These are phyloP conservation scores for Dysdera silvatica DNA, from an alignment of 1,140 invertebrate genomes.

Conservation along the genomic window DNA sequence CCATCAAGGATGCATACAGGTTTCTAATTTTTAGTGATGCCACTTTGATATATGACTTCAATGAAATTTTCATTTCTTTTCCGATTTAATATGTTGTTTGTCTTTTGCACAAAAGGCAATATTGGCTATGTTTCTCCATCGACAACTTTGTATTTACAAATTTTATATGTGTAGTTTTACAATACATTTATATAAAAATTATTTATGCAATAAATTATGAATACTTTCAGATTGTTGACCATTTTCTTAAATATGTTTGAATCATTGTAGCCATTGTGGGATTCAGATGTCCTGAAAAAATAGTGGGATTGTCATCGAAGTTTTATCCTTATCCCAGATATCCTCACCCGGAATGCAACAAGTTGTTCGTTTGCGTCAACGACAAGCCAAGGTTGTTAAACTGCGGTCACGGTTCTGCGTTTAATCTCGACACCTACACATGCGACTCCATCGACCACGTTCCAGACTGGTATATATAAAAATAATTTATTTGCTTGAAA, in stretches of 20 bases:
- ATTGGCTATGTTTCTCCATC: too few relatives aligned
- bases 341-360: conserved; percentile 77
- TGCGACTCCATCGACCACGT: conserved; percentile 82
- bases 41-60: too few relatives aligned
- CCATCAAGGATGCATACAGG: too few relatives aligned
- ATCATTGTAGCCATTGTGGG: conserved; percentile 46
- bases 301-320: conserved; percentile 62
- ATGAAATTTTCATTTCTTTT: too few relatives aligned
- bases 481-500: too few relatives aligned
- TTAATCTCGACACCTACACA: conserved; percentile 69
- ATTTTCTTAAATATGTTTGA: background rate
- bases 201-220: background rate
- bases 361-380: conserved; percentile 81
- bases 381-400: conserved; percentile 74
- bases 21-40: too few relatives aligned
- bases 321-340: conserved; percentile 87
- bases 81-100: too few relatives aligned
- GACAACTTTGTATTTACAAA: too few relatives aligned
- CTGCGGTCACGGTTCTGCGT: conserved; percentile 74
- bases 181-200: background rate
- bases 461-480: conserved; percentile 62
- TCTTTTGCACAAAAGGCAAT: too few relatives aligned
- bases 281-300: conserved; percentile 60
- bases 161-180: conserved; percentile 8
- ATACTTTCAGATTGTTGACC: background rate